phyloP scores from a whole-genome alignment of 2,888 invertebrate genomes.

The Cheilosia variabilis region DNA sequence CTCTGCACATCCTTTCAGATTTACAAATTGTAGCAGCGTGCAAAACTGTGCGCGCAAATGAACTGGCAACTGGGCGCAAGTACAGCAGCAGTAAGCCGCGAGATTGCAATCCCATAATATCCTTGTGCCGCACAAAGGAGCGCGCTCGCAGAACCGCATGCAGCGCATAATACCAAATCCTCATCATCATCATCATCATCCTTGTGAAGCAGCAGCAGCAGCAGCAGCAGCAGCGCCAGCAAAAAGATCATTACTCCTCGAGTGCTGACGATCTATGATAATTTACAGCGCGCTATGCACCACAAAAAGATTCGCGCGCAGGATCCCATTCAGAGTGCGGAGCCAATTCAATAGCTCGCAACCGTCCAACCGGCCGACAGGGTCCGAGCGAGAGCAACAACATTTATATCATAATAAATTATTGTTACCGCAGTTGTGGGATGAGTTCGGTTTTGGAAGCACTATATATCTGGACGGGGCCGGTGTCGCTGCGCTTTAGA shows the following conservation, averaged over 20 bases:
- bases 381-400: slow-evolving; percentile 34
- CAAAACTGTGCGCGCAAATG: slow-evolving; percentile 54
- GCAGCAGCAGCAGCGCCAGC: slow-evolving; percentile 38
- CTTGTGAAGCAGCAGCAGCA: slow-evolving; percentile 13
- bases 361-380: slow-evolving; percentile 14
- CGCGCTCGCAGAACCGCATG: slow-evolving; percentile 45
- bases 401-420: slow-evolving; percentile 75
- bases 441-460: slow-evolving; percentile 46
- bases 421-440: slow-evolving; percentile 69
- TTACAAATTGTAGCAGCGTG: slow-evolving; percentile 58
- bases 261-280: slow-evolving; percentile 74
- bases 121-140: slow-evolving; percentile 68
- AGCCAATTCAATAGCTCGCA: slow-evolving; percentile 55
- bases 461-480: slow-evolving; percentile 58
- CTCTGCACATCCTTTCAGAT: slow-evolving; percentile 5
- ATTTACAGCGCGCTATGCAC: slow-evolving; percentile 56
- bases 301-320: slow-evolving; percentile 39
- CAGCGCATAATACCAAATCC: slow-evolving; percentile 65
- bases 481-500: slow-evolving; percentile 56
- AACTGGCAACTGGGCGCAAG: slow-evolving; percentile 63
- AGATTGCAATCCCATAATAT: slow-evolving; percentile 73
- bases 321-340: slow-evolving; percentile 45
- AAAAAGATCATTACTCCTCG: slow-evolving; percentile 70
- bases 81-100: slow-evolving; percentile 70
- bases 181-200: slow-evolving; percentile 36